Conservation (phyloP, 2,797 vertebrate genomes). For the Nyctibius grandis region DNA sequence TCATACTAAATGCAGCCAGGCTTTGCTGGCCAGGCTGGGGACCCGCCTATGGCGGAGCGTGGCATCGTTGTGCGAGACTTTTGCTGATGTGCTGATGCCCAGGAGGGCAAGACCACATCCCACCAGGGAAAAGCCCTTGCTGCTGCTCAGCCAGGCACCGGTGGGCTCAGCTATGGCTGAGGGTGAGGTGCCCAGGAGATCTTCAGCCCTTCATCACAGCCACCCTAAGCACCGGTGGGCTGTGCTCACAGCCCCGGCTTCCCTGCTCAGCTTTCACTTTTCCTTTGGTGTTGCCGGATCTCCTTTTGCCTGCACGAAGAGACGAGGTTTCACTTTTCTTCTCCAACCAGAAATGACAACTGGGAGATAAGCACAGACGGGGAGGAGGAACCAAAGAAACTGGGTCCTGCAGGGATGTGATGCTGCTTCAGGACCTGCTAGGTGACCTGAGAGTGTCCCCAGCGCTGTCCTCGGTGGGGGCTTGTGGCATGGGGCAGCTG, state of each 20-base stretch:
- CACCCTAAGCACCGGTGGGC: rapidly evolving
- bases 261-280: not conserved
- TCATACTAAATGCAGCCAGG: rapidly evolving
- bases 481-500: not conserved
- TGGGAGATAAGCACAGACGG: rapidly evolving
- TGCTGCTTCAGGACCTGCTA: rapidly evolving
- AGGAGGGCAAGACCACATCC: not conserved
- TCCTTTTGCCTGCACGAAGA: not conserved
- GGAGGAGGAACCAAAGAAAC: not conserved
- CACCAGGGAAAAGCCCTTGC: rapidly evolving
- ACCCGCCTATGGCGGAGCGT: rapidly evolving
- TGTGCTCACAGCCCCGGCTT: rapidly evolving
- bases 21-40: not conserved
- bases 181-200: not conserved
- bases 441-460: not conserved
- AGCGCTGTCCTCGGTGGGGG: rapidly evolving
- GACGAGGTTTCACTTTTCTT: not conserved
- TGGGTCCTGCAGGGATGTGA: not conserved
- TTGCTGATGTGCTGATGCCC: rapidly evolving
- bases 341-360: not conserved
- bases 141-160: not conserved
- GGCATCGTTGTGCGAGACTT: rapidly evolving
- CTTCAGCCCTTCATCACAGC: not conserved
- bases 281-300: not conserved
- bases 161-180: rapidly evolving